Conservation (phyloP, 2,888 invertebrate species). For the Cheilosia impressa region DNA sequence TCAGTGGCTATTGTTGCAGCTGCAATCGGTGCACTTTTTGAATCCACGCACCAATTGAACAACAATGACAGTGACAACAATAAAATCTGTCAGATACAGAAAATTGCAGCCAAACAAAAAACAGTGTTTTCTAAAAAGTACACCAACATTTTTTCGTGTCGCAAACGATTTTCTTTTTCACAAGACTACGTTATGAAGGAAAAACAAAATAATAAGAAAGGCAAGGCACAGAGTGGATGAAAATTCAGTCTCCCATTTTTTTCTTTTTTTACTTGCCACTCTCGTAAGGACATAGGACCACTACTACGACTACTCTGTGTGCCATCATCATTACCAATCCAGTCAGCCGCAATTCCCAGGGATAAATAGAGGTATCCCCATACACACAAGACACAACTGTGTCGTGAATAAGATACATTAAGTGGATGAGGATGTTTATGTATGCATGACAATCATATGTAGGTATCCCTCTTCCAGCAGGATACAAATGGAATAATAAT, state of each 20-base stretch:
- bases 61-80: conserved; percentile 26
- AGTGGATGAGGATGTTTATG: conserved; percentile 9
- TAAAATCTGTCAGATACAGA: conserved; percentile 11
- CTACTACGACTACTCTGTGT: background rate
- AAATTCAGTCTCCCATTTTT: conserved; percentile 27
- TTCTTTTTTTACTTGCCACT: conserved; percentile 21
- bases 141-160: conserved; percentile 2
- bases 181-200: background rate
- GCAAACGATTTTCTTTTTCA: background rate
- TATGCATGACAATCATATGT: conserved; percentile 40
- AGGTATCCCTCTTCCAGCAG: conserved; percentile 33
- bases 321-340: conserved; percentile 52
- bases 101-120: background rate
- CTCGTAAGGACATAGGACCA: conserved; percentile 28
- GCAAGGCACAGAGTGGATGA: background rate
- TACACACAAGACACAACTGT: conserved; percentile 21
- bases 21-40: conserved; percentile 30
- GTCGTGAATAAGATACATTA: conserved; percentile 2
- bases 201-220: conserved; percentile 32
- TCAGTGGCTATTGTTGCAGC: conserved; percentile 21
- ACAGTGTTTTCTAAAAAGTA: background rate
- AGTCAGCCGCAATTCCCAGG: conserved; percentile 54
- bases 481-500: conserved; percentile 45
- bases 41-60: conserved; percentile 33
- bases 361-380: conserved; percentile 30